These are phyloP conservation scores for Taurulus bubalis DNA, from an alignment of 2,113 vertebrate genomes.

Conservation along the genomic window DNA sequence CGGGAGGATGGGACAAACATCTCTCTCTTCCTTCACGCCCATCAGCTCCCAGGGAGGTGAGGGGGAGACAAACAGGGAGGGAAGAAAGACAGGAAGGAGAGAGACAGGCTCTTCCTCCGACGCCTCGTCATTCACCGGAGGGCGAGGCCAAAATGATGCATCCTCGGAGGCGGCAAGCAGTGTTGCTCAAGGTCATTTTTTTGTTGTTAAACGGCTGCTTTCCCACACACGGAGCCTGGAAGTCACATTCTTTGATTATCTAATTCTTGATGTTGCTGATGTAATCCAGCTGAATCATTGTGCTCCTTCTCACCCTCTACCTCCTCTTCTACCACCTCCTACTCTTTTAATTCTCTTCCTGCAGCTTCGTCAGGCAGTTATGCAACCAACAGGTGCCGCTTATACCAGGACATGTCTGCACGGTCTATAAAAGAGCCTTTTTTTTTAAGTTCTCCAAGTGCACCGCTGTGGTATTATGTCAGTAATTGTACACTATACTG, in stretches of 20 bases:
- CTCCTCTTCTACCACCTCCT: constrained; percentile 42
- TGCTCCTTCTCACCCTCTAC: constrained; percentile 22
- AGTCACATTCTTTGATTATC: constrained; percentile 17
- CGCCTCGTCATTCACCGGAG: constrained; percentile 7
- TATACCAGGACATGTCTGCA: neutral
- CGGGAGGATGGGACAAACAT: neutral
- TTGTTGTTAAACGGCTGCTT: neutral
- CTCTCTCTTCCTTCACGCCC: constrained; percentile 39
- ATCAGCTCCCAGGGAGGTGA: constrained; percentile 28
- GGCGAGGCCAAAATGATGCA: constrained; percentile 3
- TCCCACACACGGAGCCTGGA: constrained; percentile 5
- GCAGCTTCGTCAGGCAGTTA: constrained; percentile 43
- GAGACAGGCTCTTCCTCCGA: constrained; percentile 32
- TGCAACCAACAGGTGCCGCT: constrained; percentile 56
- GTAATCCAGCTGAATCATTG: constrained; percentile 44
- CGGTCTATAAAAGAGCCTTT: neutral
- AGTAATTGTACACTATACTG: constrained; percentile 2
- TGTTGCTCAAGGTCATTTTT: constrained; percentile 21
- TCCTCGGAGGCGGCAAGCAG: constrained; percentile 1
- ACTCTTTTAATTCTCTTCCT: constrained; percentile 17
- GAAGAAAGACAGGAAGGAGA: neutral
- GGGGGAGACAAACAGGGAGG: constrained; percentile 12
- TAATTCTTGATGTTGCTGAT: constrained; percentile 25
- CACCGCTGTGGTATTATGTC: neutral
- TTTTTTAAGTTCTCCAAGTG: neutral